These are phyloP conservation scores for Falcaria lacertinaria DNA, from an alignment of 2,888 invertebrate species.

Conservation along the genomic window DNA sequence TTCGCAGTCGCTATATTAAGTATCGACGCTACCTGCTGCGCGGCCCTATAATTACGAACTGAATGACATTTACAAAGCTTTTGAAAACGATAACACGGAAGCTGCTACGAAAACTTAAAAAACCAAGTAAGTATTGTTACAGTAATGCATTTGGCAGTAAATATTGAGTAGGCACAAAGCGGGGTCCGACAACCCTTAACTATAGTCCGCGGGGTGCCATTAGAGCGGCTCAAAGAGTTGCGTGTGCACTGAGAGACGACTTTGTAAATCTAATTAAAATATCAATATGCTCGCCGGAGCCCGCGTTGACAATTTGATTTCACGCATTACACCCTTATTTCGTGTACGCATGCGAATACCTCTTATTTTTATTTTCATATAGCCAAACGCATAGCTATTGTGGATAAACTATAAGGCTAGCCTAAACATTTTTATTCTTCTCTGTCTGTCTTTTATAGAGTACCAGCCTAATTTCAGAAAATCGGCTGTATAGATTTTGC, in stretches of 20 bases:
- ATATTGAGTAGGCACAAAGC: conserved; percentile 75
- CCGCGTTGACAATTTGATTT: conserved; percentile 76
- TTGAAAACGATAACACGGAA: conserved; percentile 79
- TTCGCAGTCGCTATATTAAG: conserved; percentile 50
- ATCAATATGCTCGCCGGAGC: conserved; percentile 75
- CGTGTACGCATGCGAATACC: conserved; percentile 8
- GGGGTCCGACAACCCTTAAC: conserved; percentile 73
- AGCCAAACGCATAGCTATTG: not conserved
- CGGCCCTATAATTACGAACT: conserved; percentile 72
- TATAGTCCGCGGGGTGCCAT: conserved; percentile 75
- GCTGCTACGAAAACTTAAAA: conserved; percentile 75
- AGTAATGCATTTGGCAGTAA: conserved; percentile 78
- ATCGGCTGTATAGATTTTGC: too few relatives aligned
- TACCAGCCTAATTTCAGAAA: too few relatives aligned
- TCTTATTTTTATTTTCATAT: not conserved
- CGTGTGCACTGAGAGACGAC: conserved; percentile 64
- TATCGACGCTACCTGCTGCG: conserved; percentile 66
- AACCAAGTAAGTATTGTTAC: conserved; percentile 76
- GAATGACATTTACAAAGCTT: conserved; percentile 71
- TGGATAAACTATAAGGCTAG: not conserved
- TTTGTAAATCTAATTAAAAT: conserved; percentile 80
- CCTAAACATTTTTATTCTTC: too few relatives aligned
- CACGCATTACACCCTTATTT: conserved; percentile 58
- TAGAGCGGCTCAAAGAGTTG: conserved; percentile 76
- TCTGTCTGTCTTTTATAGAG: too few relatives aligned